Percentiles rank a stretch among this genome's conserved stretches.
These are phyloP conservation scores for Hirtodrosophila trivittata DNA, from an alignment of 2,888 invertebrate species.

Conservation along the genomic window DNA sequence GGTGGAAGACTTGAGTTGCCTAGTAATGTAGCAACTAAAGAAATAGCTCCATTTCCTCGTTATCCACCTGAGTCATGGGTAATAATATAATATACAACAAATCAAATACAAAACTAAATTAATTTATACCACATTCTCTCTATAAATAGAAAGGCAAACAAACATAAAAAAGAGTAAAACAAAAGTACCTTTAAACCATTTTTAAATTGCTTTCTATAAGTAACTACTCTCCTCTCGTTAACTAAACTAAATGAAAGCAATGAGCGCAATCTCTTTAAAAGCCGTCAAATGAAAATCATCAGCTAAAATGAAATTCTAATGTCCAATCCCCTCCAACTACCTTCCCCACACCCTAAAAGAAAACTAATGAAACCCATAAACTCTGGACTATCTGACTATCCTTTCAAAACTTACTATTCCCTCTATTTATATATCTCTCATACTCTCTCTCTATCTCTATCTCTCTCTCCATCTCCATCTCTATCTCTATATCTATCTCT, in stretches of 20 bases:
- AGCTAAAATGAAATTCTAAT: constrained; percentile 61
- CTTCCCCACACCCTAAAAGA: constrained; percentile 27
- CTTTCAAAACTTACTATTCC: constrained; percentile 7
- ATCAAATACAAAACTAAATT: constrained; percentile 78
- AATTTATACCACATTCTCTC: constrained; percentile 65
- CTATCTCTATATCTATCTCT: constrained; percentile 19
- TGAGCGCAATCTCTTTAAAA: constrained; percentile 64
- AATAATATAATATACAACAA: constrained; percentile 81
- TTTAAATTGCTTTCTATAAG: constrained; percentile 39
- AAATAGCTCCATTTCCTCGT: constrained; percentile 94
- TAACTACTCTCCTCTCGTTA: too few relatives aligned
- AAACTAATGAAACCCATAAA: constrained; percentile 23
- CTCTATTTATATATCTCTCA: constrained; percentile 4
- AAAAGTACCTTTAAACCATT: constrained; percentile 37
- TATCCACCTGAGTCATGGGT: constrained; percentile 93
- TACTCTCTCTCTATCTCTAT: constrained; percentile 4
- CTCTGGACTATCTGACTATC: too few relatives aligned
- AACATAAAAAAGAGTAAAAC: constrained; percentile 10
- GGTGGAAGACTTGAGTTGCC: constrained; percentile 92
- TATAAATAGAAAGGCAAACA: constrained; percentile 33
- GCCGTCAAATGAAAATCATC: constrained; percentile 69
- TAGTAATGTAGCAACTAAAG: constrained; percentile 93
- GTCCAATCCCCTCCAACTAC: constrained; percentile 29
- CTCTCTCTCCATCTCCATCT: constrained; percentile 13
- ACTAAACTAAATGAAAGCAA: constrained; percentile 42